Base-by-base conservation (phyloP, 2,113 vertebrate genomes). In the Phyllostomus discolor region DNA sequence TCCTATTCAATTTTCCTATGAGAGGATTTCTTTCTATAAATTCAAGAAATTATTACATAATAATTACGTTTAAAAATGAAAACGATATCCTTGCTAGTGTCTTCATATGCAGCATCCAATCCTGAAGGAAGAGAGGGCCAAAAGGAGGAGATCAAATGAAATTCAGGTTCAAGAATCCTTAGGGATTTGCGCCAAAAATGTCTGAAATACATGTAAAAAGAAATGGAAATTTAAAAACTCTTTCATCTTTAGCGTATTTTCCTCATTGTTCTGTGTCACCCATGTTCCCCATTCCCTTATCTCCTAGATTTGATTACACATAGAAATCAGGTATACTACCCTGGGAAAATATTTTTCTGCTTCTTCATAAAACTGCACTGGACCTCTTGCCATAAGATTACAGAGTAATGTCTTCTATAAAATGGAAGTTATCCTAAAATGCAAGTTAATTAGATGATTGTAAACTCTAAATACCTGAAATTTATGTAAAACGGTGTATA, bases 21-120 rank as follows among this genome's bases (percentile, higher is more conserved):
- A 72, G 54, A 87, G 2, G 17, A 7, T 83, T 76, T 91, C 52
- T 78, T 76, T 90, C 50, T 22, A 15, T 5, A 83, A 91, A 1
- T 85, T 87, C 66, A 82, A 95, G 43, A 52, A 67, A 41, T 76
- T 28, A 54, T 57, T 87, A 16, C 43, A 4, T 38, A 1, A 14
- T 17, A 70, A 95, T 98, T 97, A 98, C 98, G 97, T 98, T 98
- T 98, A 84, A 98, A 98, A 97, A 98, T 17, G 14, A 98, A 46
- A 10, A 90, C 88, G 17, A 87, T 52, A 0, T 98, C 98, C 91
- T 96, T 97, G 90, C 94, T 95, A 4, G 38, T 87, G 67, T 96
- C 96, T 98, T 99, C 98, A 59, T 94, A 98, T 0, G 98, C 99
- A 31, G 98, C 99, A 69, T 99, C 98, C 5, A 99, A 95, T 46